These are phyloP conservation scores for Gobionotothen gibberifrons DNA, from an alignment of 2,797 vertebrate species.

Conservation along the genomic window DNA sequence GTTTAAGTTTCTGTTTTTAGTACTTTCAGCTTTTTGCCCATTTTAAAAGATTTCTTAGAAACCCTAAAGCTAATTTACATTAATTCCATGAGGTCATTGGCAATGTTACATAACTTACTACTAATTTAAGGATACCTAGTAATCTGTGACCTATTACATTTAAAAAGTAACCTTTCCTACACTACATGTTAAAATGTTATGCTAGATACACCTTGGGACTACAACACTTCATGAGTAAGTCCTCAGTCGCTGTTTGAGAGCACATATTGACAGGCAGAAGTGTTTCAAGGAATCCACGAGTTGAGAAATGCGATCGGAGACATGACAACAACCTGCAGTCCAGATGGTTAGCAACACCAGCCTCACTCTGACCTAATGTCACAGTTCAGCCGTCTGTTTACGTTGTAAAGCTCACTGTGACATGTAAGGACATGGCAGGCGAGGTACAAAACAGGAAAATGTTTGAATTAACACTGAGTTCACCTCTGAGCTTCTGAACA, in stretches of 20 bases:
- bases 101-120: no score
- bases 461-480: slow-evolving; percentile 43
- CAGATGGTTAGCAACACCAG: slow-evolving; percentile 29
- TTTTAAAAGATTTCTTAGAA: no score
- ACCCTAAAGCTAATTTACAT: no score
- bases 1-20: no score
- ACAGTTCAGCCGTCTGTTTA: slow-evolving; percentile 54
- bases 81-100: no score
- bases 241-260: neutral
- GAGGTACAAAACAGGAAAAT: slow-evolving; percentile 48
- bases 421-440: slow-evolving; percentile 39
- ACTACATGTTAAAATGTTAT: neutral
- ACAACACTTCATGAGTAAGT: neutral
- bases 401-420: slow-evolving; percentile 44
- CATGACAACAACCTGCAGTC: slow-evolving; percentile 20
- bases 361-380: slow-evolving; percentile 40
- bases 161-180: no score
- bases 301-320: slow-evolving; percentile 34
- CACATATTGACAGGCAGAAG: slow-evolving; percentile 2
- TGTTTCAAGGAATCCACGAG: slow-evolving; percentile 18
- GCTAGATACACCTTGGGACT: neutral
- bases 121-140: no score
- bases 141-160: no score
- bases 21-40: no score
- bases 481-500: slow-evolving; percentile 54